Conservation (phyloP, 2,888 invertebrate species). For the Dryobota labecula region DNA sequence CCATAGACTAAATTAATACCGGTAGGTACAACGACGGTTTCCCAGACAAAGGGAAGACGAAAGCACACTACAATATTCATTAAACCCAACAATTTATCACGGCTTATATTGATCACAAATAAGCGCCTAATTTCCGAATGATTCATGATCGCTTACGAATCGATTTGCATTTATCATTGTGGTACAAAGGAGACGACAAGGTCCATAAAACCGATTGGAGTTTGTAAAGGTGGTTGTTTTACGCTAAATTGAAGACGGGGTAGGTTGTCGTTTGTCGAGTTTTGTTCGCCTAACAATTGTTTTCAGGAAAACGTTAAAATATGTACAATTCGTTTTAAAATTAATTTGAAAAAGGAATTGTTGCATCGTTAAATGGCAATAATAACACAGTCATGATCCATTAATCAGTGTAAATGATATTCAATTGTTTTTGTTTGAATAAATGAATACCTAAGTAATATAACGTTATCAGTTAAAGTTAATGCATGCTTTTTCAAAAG, state of each 20-base stretch:
- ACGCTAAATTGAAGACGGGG: conserved; percentile 59
- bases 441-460: neutral
- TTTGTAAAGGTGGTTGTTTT: conserved; percentile 27
- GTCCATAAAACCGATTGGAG: conserved; percentile 25
- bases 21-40: neutral
- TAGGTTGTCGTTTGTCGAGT: conserved; percentile 1
- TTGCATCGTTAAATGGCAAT: neutral
- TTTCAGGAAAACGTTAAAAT: neutral
- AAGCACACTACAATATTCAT: conserved; percentile 45
- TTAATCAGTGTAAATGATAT: neutral
- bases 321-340: neutral
- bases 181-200: conserved; percentile 44
- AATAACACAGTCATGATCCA: neutral
- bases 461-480: neutral
- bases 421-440: neutral
- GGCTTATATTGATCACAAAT: conserved; percentile 52
- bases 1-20: neutral
- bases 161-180: conserved; percentile 62
- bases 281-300: conserved; percentile 17
- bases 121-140: conserved; percentile 57
- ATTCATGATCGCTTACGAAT: conserved; percentile 58
- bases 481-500: neutral
- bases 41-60: conserved; percentile 20
- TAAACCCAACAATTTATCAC: conserved; percentile 47
- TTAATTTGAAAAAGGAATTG: neutral